Percentiles rank a stretch among this genome's conserved stretches.
Evolutionary conservation across 2,888 invertebrate genomes (phyloP).

Genomic region (Notodonta ziczac): DNA sequence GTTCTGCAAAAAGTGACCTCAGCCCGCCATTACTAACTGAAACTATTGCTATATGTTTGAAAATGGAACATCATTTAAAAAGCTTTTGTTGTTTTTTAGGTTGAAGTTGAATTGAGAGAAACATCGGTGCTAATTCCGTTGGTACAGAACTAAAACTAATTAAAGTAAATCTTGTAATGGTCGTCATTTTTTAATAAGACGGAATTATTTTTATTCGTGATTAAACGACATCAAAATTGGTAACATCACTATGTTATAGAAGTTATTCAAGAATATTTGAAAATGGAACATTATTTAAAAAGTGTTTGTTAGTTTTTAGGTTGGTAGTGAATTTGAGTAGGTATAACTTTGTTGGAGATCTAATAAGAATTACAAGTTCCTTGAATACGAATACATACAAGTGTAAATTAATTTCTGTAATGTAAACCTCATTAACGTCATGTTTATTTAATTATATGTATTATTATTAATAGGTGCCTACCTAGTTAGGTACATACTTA

Average conservation of each 20-base stretch:
- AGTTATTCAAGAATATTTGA: too few species aligned
- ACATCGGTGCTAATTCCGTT: background rate
- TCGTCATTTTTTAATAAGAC: background rate
- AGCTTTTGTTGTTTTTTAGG: background rate
- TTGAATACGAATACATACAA: too few species aligned
- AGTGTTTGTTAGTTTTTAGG: background rate
- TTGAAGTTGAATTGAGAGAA: background rate
- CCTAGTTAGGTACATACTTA: too few species aligned
- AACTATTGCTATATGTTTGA: slow-evolving; percentile 19
- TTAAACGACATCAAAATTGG: too few species aligned
- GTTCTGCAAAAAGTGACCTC: slow-evolving; percentile 53
- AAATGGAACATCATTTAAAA: slow-evolving; percentile 10
- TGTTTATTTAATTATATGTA: too few species aligned
- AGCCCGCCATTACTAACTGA: slow-evolving; percentile 19
- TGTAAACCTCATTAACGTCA: too few species aligned
- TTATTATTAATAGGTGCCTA: too few species aligned
- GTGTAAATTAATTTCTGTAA: too few species aligned
- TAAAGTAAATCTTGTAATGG: background rate
- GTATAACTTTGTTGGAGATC: too few species aligned
- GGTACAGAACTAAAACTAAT: background rate
- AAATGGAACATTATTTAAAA: background rate
- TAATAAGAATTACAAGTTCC: too few species aligned
- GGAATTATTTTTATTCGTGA: too few species aligned
- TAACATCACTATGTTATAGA: too few species aligned
- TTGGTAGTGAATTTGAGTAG: background rate